A percentile compares a stretch with the other conserved stretches of the same genome.
phyloP scores from a whole-genome alignment of 2,113 vertebrate species.

The Phylloscopus trochiloides region DNA sequence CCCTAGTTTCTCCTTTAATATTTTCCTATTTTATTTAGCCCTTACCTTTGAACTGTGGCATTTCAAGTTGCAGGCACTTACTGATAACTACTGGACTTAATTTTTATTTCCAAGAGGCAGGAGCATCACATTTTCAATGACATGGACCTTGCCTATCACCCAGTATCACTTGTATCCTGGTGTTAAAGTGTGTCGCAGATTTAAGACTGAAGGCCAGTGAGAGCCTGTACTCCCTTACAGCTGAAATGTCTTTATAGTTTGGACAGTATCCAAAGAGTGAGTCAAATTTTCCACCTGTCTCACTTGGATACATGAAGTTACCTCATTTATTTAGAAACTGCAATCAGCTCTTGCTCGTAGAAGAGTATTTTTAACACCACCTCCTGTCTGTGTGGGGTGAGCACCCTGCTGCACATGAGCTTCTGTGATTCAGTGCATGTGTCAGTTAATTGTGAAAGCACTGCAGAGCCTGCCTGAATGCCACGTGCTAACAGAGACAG shows the following conservation, averaged over 20 bases:
- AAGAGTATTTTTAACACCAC: slow-evolving; percentile 7
- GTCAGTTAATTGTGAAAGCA: background rate
- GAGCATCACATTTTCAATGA: background rate
- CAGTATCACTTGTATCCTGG: background rate
- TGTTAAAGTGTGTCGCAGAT: background rate
- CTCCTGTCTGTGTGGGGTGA: background rate
- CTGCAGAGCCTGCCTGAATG: background rate
- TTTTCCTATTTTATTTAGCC: background rate
- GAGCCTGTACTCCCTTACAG: background rate
- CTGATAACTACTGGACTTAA: background rate
- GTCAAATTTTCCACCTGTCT: slow-evolving; percentile 47
- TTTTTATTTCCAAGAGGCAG: background rate
- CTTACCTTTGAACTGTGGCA: background rate
- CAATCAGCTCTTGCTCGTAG: background rate
- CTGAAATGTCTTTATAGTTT: background rate
- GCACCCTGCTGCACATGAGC: background rate
- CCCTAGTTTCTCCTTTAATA: background rate
- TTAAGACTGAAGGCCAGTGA: background rate
- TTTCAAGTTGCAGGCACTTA: background rate
- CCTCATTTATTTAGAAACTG: slow-evolving; percentile 52
- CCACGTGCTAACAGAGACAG: background rate
- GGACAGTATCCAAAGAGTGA: slow-evolving; percentile 4
- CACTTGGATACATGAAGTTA: slow-evolving; percentile 25
- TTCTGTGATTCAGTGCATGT: background rate
- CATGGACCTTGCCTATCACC: background rate